These are phyloP conservation scores for Gambusia yucatana DNA, from an alignment of 2,797 vertebrate species.

Conservation along the genomic window DNA sequence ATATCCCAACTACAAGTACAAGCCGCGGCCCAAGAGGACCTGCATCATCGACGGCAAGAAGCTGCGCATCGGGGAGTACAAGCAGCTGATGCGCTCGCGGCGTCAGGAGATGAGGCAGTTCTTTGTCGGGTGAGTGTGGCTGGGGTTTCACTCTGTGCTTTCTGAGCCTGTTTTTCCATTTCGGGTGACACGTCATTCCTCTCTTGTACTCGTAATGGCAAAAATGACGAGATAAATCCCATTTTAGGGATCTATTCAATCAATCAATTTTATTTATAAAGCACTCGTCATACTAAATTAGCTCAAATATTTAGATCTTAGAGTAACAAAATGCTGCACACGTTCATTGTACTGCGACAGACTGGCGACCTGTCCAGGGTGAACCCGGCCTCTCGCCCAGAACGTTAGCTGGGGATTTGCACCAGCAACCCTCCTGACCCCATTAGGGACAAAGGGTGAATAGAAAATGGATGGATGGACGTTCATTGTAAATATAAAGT, in stretches of 20 bases:
- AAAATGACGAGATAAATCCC: not conserved
- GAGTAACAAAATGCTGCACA: not conserved
- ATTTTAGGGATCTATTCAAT: not conserved
- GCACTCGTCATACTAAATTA: no score
- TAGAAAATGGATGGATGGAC: no score
- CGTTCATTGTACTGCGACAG: not conserved
- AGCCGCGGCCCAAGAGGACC: slow-evolving; percentile 97
- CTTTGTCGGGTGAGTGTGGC: slow-evolving; percentile 91
- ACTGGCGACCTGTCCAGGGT: no score
- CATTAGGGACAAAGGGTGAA: no score
- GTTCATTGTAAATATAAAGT: not conserved
- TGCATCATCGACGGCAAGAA: slow-evolving; percentile 99
- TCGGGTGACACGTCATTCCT: not conserved
- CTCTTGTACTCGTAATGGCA: not conserved
- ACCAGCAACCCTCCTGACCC: no score
- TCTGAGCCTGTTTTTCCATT: not conserved
- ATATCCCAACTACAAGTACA: slow-evolving; percentile 99
- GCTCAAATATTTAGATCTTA: not conserved
- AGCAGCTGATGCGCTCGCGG: slow-evolving; percentile 97
- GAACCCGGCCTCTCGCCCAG: no score
- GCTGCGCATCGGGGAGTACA: slow-evolving; percentile 96
- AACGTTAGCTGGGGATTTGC: no score
- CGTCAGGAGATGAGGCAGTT: slow-evolving; percentile 99
- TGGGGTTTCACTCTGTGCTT: not conserved
- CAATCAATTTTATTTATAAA: no score